phyloP scores from a whole-genome alignment of 2,797 vertebrate genomes.

The Spondyliosoma cantharus region DNA sequence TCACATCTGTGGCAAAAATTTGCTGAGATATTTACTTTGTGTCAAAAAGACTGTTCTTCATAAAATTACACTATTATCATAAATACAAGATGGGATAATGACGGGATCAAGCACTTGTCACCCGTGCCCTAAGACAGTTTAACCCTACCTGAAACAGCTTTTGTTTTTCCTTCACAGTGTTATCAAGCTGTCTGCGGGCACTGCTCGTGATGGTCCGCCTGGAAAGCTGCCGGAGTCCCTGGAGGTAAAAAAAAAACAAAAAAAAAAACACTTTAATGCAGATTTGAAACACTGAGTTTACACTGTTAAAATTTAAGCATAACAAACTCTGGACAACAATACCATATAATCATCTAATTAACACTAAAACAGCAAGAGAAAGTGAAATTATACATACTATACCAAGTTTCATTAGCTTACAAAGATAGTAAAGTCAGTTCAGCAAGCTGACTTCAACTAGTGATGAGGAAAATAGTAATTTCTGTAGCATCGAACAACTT shows the following conservation, averaged over 20 bases:
- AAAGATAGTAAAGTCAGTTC: not conserved
- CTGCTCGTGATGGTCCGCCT: slow-evolving; percentile 83
- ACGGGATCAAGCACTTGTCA: not conserved
- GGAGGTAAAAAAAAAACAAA: slow-evolving; percentile 33
- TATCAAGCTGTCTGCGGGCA: slow-evolving; percentile 81
- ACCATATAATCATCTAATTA: not conserved
- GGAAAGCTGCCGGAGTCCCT: slow-evolving; percentile 83
- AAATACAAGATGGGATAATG: not conserved
- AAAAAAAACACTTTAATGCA: not conserved
- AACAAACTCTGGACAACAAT: not conserved
- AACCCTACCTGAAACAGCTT: slow-evolving; percentile 88
- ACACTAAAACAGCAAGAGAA: not conserved
- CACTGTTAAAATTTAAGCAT: not conserved
- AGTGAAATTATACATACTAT: not conserved
- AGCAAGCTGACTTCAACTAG: not conserved
- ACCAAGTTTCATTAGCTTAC: not conserved
- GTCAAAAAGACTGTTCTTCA: not conserved
- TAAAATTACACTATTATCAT: not conserved
- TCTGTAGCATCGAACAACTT: not conserved
- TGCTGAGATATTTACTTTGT: not conserved
- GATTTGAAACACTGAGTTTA: not conserved
- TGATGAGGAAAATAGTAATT: not conserved
- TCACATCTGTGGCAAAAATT: not conserved
- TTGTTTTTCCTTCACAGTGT: slow-evolving; percentile 85
- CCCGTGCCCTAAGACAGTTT: not conserved